These are phyloP conservation scores for Megalonaias nervosa DNA, from an alignment of 1,140 invertebrate species.

Conservation along the genomic window DNA sequence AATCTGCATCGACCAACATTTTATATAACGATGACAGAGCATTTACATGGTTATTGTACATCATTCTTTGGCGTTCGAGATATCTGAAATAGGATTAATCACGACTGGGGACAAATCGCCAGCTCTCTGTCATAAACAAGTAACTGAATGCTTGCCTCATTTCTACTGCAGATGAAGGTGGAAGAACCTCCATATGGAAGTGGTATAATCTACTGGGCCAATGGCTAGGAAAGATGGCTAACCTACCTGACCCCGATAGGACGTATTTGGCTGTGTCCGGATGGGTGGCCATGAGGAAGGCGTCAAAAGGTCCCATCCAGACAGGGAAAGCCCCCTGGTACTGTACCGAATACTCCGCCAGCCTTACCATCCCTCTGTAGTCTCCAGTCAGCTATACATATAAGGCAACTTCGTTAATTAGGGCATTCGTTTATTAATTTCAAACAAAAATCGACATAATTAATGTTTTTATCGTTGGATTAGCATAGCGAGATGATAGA, in stretches of 20 bases:
- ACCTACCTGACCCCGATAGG: constrained; percentile 42
- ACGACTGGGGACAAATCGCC: too few species aligned
- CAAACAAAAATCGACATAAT: not conserved
- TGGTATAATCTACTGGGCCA: not conserved
- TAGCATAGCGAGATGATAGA: not conserved
- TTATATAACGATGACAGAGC: too few species aligned
- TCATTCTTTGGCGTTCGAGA: too few species aligned
- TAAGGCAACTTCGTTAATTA: not conserved
- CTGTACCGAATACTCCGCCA: constrained; percentile 24
- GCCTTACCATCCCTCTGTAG: constrained; percentile 39
- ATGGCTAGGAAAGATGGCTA: not conserved
- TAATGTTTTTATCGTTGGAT: not conserved
- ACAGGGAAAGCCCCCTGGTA: constrained; percentile 44
- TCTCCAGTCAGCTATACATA: constrained; percentile 41
- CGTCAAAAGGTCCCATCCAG: constrained; percentile 48
- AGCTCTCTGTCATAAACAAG: not conserved
- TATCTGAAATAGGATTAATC: not conserved
- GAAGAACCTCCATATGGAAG: not conserved
- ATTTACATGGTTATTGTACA: too few species aligned
- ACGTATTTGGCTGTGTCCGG: constrained; percentile 38
- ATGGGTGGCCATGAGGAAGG: constrained; percentile 38
- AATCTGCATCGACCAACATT: too few species aligned
- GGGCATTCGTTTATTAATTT: not conserved
- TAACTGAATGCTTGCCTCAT: not conserved
- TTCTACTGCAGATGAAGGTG: not conserved